Conservation (phyloP, 2,113 vertebrate genomes). For the Corythornis madagascariensis region DNA sequence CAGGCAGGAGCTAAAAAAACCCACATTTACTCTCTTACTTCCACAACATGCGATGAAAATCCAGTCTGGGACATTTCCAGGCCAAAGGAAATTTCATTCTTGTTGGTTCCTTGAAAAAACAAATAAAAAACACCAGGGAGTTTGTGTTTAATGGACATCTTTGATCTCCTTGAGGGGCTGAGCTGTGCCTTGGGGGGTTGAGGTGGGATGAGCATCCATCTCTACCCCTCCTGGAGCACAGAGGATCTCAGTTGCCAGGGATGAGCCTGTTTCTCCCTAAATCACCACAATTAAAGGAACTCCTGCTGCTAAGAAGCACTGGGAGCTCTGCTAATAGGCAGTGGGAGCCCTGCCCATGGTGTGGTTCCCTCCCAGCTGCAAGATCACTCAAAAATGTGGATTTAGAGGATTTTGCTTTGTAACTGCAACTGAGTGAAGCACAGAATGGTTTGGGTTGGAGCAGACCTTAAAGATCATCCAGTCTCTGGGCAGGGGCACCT, state of each 20-base stretch:
- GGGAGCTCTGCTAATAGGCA: background rate
- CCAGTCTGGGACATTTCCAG: conserved; percentile 98
- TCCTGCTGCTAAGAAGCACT: accelerated
- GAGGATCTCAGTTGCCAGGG: background rate
- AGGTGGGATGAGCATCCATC: too few species aligned
- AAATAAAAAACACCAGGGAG: background rate
- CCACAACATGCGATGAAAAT: conserved; percentile 94
- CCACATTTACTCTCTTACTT: conserved; percentile 76
- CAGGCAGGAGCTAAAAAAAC: background rate
- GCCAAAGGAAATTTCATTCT: conserved; percentile 89
- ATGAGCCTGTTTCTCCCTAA: background rate
- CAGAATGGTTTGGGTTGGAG: background rate
- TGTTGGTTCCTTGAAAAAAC: conserved; percentile 84
- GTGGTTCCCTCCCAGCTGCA: accelerated
- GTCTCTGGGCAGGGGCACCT: background rate
- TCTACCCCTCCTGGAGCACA: background rate
- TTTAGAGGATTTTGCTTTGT: accelerated
- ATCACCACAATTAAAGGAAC: background rate
- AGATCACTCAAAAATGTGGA: background rate
- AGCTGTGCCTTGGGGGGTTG: accelerated
- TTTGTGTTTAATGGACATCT: background rate
- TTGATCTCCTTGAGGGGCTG: background rate
- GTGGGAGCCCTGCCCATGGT: accelerated
- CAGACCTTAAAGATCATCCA: background rate
- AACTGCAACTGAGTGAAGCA: background rate